Base-by-base conservation (phyloP, 2,113 vertebrate genomes). In the Ophiodon elongatus region DNA sequence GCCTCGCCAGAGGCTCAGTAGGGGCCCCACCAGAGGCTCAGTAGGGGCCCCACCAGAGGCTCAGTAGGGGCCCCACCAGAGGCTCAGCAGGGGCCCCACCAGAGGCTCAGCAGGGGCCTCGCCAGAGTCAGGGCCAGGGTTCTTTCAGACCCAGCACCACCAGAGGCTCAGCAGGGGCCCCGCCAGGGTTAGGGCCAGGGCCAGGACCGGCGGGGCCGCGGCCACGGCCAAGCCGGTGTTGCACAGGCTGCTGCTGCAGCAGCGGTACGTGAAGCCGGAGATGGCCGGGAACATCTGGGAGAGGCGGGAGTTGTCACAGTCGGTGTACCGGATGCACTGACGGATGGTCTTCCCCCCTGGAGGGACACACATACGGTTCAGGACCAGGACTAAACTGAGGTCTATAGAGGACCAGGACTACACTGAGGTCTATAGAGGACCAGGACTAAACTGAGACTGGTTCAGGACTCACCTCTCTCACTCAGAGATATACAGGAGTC, bases 231-330 rank as follows among this genome's bases (percentile, higher is more conserved):
- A 54, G 56, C 89, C 83, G 0, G 92, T 87, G 91, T 96, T 96
- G 85, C 95, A 96, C 31, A 96, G 82, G 85, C 94, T 94, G 74
- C 86, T 94, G 92, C 80, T 95, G 89, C 95, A 96, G 89, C 95
- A 96, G 9, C 94, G 90, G 83, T 94, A 96, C 0, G 79, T 93
- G 81, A 94, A 96, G 76, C 82, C 77, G 7, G 93, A 85, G 47
- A 95, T 75, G 0, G 91, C 37, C 0, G 95, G 94, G 56, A 95
- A 96, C 95, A 95, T 92, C 85, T 92, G 94, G 25, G 60, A 37
- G 66, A 96, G 94, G 0, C 95, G 95, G 1, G 94, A 93, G 81
- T 92, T 93, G 14, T 95, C 90, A 2, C 95, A 96, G 85, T 96
- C 94, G 0, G 95, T 96, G 92, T 96, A 95, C 1, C 95, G 63